Base-by-base conservation (phyloP, 2,113 vertebrate genomes). In the Sinocyclocheilus rhinocerous region DNA sequence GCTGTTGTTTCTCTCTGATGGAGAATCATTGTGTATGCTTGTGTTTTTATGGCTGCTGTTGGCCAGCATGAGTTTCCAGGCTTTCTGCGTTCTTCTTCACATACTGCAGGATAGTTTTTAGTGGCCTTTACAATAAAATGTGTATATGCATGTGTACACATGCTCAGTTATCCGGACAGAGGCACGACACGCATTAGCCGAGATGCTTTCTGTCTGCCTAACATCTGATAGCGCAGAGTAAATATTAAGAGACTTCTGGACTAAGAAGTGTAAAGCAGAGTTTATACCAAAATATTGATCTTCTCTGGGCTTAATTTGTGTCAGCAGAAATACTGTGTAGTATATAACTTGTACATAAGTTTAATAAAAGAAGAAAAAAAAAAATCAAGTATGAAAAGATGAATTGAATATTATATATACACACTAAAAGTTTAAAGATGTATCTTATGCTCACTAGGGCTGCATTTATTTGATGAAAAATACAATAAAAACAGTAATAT, bases 11-110 rank as follows among this genome's bases (percentile, higher is more conserved):
- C 59, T 24, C 59, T 20, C 22, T 48, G 59, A 81, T 48, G n/a
- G 24, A 65, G 59, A 24, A 48, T 67, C 79, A 48, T 81, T 39
- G 20, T 80, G 36, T 12, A 20, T 48, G 59, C 59, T 81, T 26
- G 78, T 65, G 59, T 81, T 45, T 81, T 65, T 20, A 48, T 81
- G 18, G 79, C 39, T 65, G 57, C 10, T 81, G 57, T 24, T 65
- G 59, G 22, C 42, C 11, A 63, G 36, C n/a, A 48, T 18, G n/a
- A 65, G 22, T 81, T 57, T 63, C 55, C 55, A 80, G 77, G 24
- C 36, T 36, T 76, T 76, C 42, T 24, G n/a, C 20, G 0, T 24
- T 75, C 3, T 18, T 69, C 9, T 33, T 70, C 33, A 5, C 36
- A 18, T 22, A 70, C 16, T 22, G 20, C 33, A 70, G 67, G 33